A percentile compares a stretch with the other conserved stretches of the same genome.
Evolutionary conservation across 2,888 invertebrate species (phyloP).

Genomic region (Trypoxylon attenuatum): DNA sequence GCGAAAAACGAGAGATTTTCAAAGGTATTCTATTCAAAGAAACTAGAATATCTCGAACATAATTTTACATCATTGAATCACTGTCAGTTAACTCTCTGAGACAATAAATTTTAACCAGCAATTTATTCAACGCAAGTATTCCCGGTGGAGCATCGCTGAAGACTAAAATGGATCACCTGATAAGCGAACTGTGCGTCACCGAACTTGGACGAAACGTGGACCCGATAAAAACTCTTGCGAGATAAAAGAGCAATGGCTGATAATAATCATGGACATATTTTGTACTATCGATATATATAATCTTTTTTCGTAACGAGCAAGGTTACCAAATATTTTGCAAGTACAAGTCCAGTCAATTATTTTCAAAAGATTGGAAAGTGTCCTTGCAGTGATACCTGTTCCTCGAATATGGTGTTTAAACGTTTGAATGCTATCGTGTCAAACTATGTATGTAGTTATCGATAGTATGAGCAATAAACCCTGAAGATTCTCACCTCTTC

Average conservation of each 20-base stretch:
- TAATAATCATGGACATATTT: constrained; percentile 19
- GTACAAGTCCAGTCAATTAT: too few relatives aligned
- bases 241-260: constrained; percentile 29
- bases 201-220: constrained; percentile 1
- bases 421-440: background rate
- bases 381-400: too few relatives aligned
- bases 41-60: too few relatives aligned
- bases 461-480: too few relatives aligned
- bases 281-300: constrained; percentile 13
- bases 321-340: background rate
- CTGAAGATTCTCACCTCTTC: too few relatives aligned
- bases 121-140: background rate
- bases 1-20: too few relatives aligned
- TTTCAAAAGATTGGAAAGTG: too few relatives aligned
- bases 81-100: too few relatives aligned
- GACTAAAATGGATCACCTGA: constrained; percentile 8
- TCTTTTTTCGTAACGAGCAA: constrained; percentile 11
- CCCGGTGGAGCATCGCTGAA: background rate
- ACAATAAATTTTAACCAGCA: background rate
- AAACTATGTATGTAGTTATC: background rate
- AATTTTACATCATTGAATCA: too few relatives aligned
- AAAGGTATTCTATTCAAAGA: too few relatives aligned
- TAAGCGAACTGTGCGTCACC: constrained; percentile 7
- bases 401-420: too few relatives aligned
- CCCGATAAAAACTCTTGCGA: constrained; percentile 14